phyloP scores from a whole-genome alignment of 2,113 vertebrate species.

The Nycticorax nycticorax region DNA sequence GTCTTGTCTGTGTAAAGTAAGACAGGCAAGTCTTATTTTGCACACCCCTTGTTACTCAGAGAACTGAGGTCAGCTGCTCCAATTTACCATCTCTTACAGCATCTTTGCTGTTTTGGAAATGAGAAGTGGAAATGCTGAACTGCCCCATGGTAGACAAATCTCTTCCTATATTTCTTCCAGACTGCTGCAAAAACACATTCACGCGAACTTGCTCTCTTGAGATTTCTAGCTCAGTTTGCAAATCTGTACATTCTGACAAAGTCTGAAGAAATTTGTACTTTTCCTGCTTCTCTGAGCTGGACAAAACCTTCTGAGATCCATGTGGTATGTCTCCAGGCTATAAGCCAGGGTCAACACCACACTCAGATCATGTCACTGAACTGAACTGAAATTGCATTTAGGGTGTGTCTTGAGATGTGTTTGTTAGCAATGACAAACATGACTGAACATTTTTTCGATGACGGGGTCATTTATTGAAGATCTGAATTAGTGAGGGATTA shows the following conservation, averaged over 20 bases:
- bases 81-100: background rate
- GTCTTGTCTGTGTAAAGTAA: background rate
- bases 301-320: background rate
- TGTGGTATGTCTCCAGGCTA: background rate
- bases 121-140: background rate
- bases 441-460: background rate
- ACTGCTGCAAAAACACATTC: background rate
- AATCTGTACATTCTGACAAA: background rate
- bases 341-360: background rate
- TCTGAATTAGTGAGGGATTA: background rate
- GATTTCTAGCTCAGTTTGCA: background rate
- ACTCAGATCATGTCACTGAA: background rate
- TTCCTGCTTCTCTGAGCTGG: background rate
- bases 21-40: background rate
- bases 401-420: background rate
- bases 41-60: accelerated
- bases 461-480: background rate
- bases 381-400: background rate
- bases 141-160: background rate
- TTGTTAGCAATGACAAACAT: background rate
- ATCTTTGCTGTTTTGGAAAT: background rate
- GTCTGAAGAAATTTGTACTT: background rate
- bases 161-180: background rate
- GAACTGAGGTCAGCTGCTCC: background rate
- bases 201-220: background rate